Conservation (phyloP, 1,140 invertebrate genomes). For the Lasaia peninsularis region DNA sequence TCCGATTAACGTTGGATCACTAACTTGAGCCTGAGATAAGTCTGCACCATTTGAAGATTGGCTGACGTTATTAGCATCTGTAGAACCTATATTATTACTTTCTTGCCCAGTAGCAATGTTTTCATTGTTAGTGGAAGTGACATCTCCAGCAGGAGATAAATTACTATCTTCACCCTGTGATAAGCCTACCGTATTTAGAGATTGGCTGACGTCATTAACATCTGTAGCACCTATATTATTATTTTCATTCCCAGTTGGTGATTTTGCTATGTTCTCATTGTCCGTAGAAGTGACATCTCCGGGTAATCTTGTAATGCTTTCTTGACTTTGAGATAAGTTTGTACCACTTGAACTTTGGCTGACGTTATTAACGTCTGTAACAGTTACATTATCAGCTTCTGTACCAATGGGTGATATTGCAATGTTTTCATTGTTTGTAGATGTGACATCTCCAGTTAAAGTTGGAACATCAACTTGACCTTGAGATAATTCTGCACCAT, state of each 20-base stretch:
- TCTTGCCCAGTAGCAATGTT: background rate
- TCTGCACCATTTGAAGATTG: background rate
- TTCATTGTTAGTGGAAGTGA: background rate
- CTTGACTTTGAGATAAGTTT: background rate
- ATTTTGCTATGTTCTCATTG: slow-evolving; percentile 1
- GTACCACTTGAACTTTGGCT: background rate
- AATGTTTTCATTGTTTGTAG: background rate
- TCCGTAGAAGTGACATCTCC: background rate
- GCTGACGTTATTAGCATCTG: background rate
- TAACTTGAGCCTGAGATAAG: background rate
- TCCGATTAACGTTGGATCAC: background rate
- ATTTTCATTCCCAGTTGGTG: background rate
- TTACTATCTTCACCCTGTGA: background rate
- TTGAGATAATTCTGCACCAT: background rate
- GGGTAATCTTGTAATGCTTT: background rate
- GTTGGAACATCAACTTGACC: background rate
- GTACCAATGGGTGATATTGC: background rate
- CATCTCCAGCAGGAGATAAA: too few species aligned
- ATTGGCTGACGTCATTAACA: background rate
- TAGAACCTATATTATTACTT: background rate
- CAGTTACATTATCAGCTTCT: background rate
- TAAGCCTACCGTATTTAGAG: background rate
- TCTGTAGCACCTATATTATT: background rate
- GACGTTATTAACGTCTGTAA: background rate
- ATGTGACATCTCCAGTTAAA: background rate